Conservation (phyloP, 2,113 vertebrate species). For the Jaculus jaculus region DNA sequence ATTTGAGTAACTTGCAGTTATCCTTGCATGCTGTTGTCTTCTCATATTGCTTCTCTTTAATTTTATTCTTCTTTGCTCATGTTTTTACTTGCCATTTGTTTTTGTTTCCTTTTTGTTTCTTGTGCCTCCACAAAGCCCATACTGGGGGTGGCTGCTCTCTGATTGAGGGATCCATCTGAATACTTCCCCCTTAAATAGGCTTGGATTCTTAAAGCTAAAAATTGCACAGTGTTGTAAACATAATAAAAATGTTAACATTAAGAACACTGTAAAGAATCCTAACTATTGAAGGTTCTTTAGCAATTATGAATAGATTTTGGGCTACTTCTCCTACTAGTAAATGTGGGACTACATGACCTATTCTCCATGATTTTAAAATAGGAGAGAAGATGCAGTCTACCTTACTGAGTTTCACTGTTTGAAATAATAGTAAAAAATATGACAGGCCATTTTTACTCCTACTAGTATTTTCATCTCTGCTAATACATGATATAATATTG, state of each 20-base stretch:
- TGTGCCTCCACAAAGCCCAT: background rate
- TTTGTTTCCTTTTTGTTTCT: background rate
- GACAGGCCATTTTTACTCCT: background rate
- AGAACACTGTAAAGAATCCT: background rate
- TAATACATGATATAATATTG: background rate
- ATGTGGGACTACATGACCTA: background rate
- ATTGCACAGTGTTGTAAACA: background rate
- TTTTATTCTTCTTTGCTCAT: background rate
- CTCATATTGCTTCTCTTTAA: background rate
- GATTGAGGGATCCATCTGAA: background rate
- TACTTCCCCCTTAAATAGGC: background rate
- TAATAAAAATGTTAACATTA: background rate
- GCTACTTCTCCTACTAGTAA: background rate
- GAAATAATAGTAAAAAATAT: background rate
- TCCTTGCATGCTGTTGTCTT: background rate
- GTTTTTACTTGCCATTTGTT: background rate
- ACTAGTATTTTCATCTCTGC: background rate
- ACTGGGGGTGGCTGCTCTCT: background rate
- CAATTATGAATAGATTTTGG: background rate
- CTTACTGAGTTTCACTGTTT: background rate
- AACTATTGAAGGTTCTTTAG: background rate
- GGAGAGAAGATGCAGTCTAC: background rate
- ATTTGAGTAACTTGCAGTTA: background rate
- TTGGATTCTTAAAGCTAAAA: conserved; percentile 22
- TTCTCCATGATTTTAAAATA: background rate